Base-by-base conservation (phyloP, 2,113 vertebrate species). In the Pungitius pungitius region DNA sequence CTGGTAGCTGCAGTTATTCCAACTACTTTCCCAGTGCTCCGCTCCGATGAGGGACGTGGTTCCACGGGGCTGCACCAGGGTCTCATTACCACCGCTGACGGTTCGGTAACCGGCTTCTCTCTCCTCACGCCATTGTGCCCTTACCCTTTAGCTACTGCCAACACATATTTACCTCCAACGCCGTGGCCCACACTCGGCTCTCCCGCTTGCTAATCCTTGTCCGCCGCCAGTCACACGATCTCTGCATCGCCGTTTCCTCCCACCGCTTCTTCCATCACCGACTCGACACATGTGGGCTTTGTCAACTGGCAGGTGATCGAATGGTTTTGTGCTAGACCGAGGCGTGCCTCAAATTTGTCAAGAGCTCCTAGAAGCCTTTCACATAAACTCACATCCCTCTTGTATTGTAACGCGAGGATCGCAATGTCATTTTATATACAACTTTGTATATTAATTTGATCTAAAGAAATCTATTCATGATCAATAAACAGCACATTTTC, bases 61-160 rank as follows among this genome's bases (percentile, higher is more conserved):
- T 85, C 73, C 75, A 75, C 73, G 42, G 42, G 64, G 77, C 81
- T 86, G 88, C 86, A 90, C 87, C 90, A 89, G 89, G 83, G 85
- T 87, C 88, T 91, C 90, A 90, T 90, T 87, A 89, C 81, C 1
- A 2, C 75, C 69, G 39, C 88, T 86, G 89, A 91, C 84, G 86
- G 80, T 83, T 85, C 81, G 73, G 75, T 80, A 87, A 84, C 81
- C 58, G 77, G 71, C 78, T 81, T 35, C 80, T 80, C 77, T 72
- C 78, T 81, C 39, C 80, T 80, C 77, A 69, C 20, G 1, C 75
- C 74, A 82, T 72, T 55, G 62, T 70, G 62, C 73, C 62, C 84
- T 83, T 75, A 77, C 69, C 85, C 87, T 88, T 82, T 67, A 83
- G 88, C 87, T 86, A 87, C 88, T 89, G 89, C 88, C 87, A 90